Conservation (phyloP, 2,888 invertebrate species). For the Anaspis maculata region DNA sequence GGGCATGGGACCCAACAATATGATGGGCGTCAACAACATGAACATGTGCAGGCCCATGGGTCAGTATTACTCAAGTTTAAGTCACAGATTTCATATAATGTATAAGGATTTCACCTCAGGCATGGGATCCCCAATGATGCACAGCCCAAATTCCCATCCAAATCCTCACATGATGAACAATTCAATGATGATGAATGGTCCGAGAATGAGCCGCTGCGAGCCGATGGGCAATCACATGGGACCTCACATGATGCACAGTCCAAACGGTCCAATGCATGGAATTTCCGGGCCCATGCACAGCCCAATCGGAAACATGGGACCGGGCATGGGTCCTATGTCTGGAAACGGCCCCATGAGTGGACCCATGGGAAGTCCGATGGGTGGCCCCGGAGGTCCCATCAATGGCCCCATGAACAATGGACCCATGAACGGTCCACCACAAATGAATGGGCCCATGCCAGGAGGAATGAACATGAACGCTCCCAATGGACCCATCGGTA, state of each 20-base stretch:
- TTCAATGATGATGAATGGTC: conserved; percentile 44
- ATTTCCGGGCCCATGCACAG: conserved; percentile 47
- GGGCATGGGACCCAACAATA: conserved; percentile 38
- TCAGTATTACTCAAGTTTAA: too few species aligned
- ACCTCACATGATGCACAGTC: conserved; percentile 50
- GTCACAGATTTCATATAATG: too few species aligned
- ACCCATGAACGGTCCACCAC: conserved; percentile 40
- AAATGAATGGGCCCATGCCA: conserved; percentile 27
- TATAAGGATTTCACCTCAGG: conserved; percentile 25
- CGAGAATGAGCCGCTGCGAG: conserved; percentile 37
- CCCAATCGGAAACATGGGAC: conserved; percentile 60
- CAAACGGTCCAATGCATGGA: conserved; percentile 50
- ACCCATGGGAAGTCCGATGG: conserved; percentile 39
- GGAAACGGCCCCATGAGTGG: conserved; percentile 46
- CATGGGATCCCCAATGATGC: conserved; percentile 41
- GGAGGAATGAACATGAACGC: conserved; percentile 23
- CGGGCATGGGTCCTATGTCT: conserved; percentile 48
- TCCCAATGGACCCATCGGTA: conserved; percentile 29
- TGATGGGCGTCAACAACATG: conserved; percentile 53
- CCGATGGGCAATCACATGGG: conserved; percentile 36
- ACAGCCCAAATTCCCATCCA: conserved; percentile 40
- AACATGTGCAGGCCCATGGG: conserved; percentile 57
- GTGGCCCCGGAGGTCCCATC: conserved; percentile 53
- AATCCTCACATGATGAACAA: conserved; percentile 34
- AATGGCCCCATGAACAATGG: conserved; percentile 26